Base-by-base conservation (phyloP, 2,888 invertebrate species). In the Ypsolopha scabrella region DNA sequence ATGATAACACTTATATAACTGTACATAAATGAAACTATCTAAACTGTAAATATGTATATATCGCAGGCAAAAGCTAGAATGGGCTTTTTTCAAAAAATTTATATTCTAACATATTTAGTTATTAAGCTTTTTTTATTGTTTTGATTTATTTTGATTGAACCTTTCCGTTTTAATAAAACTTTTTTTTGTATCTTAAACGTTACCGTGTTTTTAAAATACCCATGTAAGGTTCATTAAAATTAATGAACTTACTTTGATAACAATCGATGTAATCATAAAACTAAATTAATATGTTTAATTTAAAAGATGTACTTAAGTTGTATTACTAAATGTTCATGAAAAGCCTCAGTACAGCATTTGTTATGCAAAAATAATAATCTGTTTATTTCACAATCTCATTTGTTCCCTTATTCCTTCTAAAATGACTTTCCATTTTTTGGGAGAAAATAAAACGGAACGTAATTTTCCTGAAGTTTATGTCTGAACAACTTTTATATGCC, bases 341-440 rank as follows among this genome's bases (percentile, higher is more conserved):
- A 47, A 47, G 47, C n/a, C 13, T n/a, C 9, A 45, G 46, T 14
- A 47, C 8, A n/a, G 14, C 34, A 34, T 11, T 34, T 46, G 33
- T 46, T 10, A 34, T 44, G 7, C 24, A 24, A 24, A n/a, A 13
- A 47, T 10, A 47, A 13, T 14, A 37, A 38, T 37, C 37, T 37
- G 47, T 37, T 47, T 37, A 24, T 24, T 24, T 4, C 24, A 37
- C 8, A n/a, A 14, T 47, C 47, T 13, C 47, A 36, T 47, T 47
- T 47, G 11, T 2, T 47, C 36, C 9, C 47, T 9, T 9, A 37
- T 47, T 37, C 37, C 13, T 37, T 37, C 37, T 7, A 47, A n/a
- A 47, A 47, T 47, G 37, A 46, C 46, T 47, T 47, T 37, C 47
- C 47, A 47, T 37, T 24, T 47, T 37, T 37, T 14, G 47, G 11